A percentile compares a stretch with the other conserved stretches of the same genome.
Evolutionary conservation across 1,140 invertebrate species (phyloP).

Genomic region (Drosophila sproati): DNA sequence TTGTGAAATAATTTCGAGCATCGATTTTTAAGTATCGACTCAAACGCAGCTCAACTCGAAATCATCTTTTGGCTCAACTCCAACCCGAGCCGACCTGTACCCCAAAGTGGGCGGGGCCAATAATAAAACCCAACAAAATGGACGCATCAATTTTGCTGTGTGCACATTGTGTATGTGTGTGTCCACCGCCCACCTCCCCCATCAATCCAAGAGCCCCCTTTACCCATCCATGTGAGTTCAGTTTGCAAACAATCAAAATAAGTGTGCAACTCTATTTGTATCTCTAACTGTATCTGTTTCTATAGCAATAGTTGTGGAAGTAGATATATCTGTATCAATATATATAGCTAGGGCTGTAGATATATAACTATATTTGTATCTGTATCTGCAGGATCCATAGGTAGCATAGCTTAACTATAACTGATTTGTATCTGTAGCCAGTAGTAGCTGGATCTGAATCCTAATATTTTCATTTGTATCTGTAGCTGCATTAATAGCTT

Average conservation of each 20-base stretch:
- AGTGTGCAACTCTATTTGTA: constrained; percentile 51
- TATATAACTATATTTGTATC: background rate
- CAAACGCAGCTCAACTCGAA: constrained; percentile 33
- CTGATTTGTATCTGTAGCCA: constrained; percentile 22
- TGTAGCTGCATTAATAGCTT: too few relatives aligned
- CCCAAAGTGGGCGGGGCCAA: background rate
- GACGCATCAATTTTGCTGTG: constrained; percentile 21
- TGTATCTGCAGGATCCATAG: constrained; percentile 6
- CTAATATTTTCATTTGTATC: too few relatives aligned
- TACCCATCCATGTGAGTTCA: background rate
- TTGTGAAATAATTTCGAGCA: constrained; percentile 51
- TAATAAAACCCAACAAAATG: constrained; percentile 16
- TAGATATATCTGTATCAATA: too few relatives aligned
- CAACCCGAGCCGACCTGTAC: background rate
- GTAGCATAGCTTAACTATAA: too few relatives aligned
- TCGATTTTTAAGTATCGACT: constrained; percentile 45
- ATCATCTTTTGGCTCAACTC: constrained; percentile 18
- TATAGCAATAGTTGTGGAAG: constrained; percentile 8
- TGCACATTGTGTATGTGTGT: background rate
- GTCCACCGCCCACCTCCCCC: background rate
- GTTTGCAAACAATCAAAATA: constrained; percentile 69
- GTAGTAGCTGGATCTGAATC: constrained; percentile 19
- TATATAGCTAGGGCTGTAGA: background rate
- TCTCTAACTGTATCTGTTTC: constrained; percentile 14
- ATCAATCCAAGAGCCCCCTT: background rate